These are phyloP conservation scores for Lathamus discolor DNA, from an alignment of 2,113 vertebrate species.

Conservation along the genomic window DNA sequence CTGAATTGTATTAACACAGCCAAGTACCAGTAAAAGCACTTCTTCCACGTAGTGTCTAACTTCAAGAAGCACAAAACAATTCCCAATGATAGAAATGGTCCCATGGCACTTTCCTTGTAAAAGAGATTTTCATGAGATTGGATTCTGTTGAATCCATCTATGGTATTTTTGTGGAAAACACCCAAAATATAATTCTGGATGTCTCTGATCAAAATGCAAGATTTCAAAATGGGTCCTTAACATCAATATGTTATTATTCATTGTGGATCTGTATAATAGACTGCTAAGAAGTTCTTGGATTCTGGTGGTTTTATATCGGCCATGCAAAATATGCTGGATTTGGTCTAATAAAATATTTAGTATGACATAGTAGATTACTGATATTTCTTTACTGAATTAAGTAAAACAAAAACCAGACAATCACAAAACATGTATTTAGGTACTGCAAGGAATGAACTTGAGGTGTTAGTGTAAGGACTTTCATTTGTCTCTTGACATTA, in stretches of 20 bases:
- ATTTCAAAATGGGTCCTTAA: background rate
- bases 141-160: background rate
- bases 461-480: background rate
- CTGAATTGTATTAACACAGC: background rate
- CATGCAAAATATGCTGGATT: background rate
- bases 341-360: background rate
- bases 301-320: background rate
- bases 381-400: background rate
- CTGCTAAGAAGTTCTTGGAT: background rate
- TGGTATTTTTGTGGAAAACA: background rate
- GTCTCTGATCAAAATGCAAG: background rate
- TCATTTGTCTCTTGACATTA: background rate
- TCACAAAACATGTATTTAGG: background rate
- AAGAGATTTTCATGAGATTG: background rate
- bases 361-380: background rate
- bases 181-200: background rate
- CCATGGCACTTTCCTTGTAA: background rate
- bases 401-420: background rate
- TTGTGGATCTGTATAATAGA: background rate
- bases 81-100: background rate
- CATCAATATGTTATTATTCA: background rate
- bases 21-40: background rate
- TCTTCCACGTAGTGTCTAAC: background rate
- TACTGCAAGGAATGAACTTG: background rate
- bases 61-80: background rate